Evolutionary conservation across 2,797 vertebrate species (phyloP), one percentile per base, ranked within the genome.

Genomic region (Martes flavigula): DNA sequence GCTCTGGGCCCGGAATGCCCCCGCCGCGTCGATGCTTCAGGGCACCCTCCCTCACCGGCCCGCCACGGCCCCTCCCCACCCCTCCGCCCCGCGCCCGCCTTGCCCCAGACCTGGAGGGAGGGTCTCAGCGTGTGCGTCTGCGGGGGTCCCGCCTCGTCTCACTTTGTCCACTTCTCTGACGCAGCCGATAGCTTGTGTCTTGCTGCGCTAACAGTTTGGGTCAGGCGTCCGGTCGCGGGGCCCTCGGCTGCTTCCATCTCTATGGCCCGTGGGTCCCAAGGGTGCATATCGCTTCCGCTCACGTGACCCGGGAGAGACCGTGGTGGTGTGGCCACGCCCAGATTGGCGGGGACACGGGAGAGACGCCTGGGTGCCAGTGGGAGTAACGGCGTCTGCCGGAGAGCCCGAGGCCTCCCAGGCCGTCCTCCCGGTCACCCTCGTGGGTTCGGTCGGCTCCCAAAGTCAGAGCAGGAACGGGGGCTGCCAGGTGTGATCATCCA

Each of bases 361-460:
- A 30, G 27, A 5, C 11, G 11, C 1, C 60, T 5, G 4, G 27
- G 60, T 1, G 20, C 60, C 27, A 0, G 30, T 5, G 2, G 62
- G 13, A 62, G 14, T 32, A 32, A 6, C 5, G 6, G 30, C 30
- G 32, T n/a, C 30, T 17, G 7, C 13, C 0, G 14, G 27, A 32
- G 30, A 32, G 13, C 62, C 62, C 5, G 15, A 6, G 32, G 32
- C 32, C 62, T n/a, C 62, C 4, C 27, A 2, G 60, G 13, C 27
- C 60, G 13, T 30, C 27, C 27, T 30, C 5, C 60, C 14, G 12
- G 60, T 6, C 27, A 4, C 62, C 30, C 14, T 17, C 14, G 0
- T 7, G 30, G 30, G 7, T 17, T 17, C 13, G 1, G 20, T 51
- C 13, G 1, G 13, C 6, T 7, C 0, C 0, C 43, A 18, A 46